phyloP scores from a whole-genome alignment of 2,113 vertebrate species.

The Passer domesticus region DNA sequence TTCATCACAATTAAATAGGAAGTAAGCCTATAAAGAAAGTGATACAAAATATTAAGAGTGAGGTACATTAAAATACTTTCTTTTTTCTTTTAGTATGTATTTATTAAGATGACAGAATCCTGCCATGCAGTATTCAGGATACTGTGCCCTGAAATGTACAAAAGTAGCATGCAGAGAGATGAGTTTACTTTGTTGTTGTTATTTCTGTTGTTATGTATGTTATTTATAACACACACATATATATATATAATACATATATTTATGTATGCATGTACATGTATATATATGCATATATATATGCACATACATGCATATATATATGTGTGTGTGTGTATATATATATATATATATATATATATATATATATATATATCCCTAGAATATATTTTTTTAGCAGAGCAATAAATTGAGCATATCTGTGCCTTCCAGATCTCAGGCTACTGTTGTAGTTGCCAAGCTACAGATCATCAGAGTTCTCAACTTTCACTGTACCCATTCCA shows the following conservation, averaged over 20 bases:
- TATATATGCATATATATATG: too few species aligned
- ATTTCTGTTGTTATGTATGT: neutral
- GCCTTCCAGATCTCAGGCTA: neutral
- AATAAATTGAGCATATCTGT: neutral
- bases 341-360: too few species aligned
- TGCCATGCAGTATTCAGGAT: neutral
- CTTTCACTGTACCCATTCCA: neutral
- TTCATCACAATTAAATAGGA: neutral
- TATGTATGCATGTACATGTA: neutral
- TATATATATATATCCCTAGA: neutral
- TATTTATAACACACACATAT: neutral
- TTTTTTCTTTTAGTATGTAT: neutral
- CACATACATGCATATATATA: too few species aligned
- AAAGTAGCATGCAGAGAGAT: neutral
- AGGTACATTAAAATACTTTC: neutral
- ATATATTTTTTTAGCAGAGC: neutral
- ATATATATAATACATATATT: neutral
- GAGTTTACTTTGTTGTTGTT: neutral
- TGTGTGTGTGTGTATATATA: too few species aligned
- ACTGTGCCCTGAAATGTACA: neutral
- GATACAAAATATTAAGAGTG: rapidly evolving
- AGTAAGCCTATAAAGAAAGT: neutral
- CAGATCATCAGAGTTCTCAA: neutral
- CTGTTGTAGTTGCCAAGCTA: slow-evolving; percentile 15
- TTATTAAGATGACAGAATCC: neutral